Percentiles rank a stretch among this genome's conserved stretches.
These are phyloP conservation scores for Drosophila nannoptera DNA, from an alignment of 1,140 invertebrate genomes.

Conservation along the genomic window DNA sequence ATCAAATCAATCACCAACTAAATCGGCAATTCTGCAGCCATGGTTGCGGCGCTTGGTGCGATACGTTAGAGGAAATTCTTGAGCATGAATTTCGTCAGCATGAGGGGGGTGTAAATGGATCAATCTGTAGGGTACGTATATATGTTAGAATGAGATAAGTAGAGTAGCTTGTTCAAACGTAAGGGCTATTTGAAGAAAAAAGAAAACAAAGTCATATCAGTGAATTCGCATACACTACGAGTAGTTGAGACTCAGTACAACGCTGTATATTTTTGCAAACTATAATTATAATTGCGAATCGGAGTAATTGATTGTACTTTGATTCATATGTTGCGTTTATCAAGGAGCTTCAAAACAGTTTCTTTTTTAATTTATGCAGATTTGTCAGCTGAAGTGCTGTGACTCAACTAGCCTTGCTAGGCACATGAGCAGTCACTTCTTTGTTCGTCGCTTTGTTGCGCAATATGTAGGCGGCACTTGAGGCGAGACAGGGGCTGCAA, in stretches of 20 bases:
- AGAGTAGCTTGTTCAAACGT: neutral
- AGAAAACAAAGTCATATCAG: too few relatives aligned
- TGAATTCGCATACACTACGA: too few relatives aligned
- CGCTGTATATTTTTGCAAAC: too few relatives aligned
- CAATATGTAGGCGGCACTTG: slow-evolving; percentile 52
- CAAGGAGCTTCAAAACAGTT: neutral
- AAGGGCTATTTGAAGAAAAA: neutral
- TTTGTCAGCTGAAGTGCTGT: slow-evolving; percentile 36
- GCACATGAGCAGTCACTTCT: slow-evolving; percentile 46
- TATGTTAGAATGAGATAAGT: neutral
- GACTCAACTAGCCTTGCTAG: slow-evolving; percentile 16
- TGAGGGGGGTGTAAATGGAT: neutral
- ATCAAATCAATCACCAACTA: slow-evolving; percentile 48
- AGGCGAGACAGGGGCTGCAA: slow-evolving; percentile 24
- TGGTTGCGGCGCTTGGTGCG: slow-evolving; percentile 51
- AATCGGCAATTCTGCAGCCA: slow-evolving; percentile 58
- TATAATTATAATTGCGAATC: too few relatives aligned
- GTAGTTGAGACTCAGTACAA: too few relatives aligned
- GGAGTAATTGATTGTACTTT: too few relatives aligned
- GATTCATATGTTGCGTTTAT: neutral
- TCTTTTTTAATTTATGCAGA: slow-evolving; percentile 21
- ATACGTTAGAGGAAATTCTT: slow-evolving; percentile 44
- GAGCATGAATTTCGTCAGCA: slow-evolving; percentile 65
- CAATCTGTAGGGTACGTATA: slow-evolving; percentile 45
- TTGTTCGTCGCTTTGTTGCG: slow-evolving; percentile 58